A percentile compares a stretch with the other conserved stretches of the same genome.
phyloP scores from a whole-genome alignment of 2,797 vertebrate genomes.

The Eupleurogrammus muticus region DNA sequence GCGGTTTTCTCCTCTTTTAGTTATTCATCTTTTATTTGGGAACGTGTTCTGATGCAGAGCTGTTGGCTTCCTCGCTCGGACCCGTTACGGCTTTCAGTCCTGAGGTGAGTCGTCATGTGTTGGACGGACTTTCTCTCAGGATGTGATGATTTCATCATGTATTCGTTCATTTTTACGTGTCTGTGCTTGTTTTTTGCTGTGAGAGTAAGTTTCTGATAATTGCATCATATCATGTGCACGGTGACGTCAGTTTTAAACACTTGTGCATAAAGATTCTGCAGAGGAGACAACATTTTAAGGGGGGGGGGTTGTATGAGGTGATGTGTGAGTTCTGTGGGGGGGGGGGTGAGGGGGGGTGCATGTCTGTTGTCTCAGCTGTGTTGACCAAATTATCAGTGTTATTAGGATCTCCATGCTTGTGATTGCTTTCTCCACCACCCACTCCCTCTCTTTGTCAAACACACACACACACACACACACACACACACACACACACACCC shows the following conservation, averaged over 20 bases:
- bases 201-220: not conserved
- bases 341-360: conserved; percentile 1
- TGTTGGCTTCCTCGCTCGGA: not conserved
- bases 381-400: conserved; percentile 76
- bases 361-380: conserved; percentile 80
- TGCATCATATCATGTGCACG: conserved; percentile 2
- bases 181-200: not conserved
- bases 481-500: too few species aligned
- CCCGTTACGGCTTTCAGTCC: not conserved
- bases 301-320: conserved; percentile 10
- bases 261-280: not conserved
- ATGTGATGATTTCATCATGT: too few species aligned
- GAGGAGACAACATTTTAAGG: too few species aligned
- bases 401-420: conserved; percentile 58
- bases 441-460: conserved; percentile 63
- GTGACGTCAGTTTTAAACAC: conserved; percentile 24
- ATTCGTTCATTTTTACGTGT: conserved; percentile 24
- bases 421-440: conserved; percentile 63
- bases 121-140: conserved; percentile 47
- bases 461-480: conserved; percentile 27
- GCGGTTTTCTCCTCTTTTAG: too few species aligned
- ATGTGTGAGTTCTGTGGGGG: not conserved
- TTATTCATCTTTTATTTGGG: not conserved
- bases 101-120: conserved; percentile 61
- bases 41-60: conserved; percentile 41